Conservation (phyloP, 2,888 invertebrate species). For the Marronus borbonicus region DNA sequence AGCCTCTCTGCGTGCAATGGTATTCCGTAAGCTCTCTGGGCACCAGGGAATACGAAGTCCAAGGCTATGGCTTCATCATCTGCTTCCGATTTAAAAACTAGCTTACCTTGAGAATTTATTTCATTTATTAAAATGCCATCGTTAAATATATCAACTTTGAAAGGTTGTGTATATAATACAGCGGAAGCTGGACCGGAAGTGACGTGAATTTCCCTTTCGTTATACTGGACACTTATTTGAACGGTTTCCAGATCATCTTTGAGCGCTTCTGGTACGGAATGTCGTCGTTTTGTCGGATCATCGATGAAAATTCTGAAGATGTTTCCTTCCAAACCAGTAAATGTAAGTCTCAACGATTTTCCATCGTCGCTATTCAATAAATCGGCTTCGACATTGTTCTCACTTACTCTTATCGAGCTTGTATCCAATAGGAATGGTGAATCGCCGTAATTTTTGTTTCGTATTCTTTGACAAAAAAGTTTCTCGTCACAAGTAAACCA, state of each 20-base stretch:
- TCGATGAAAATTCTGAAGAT: conserved; percentile 47
- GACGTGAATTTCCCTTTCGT: conserved; percentile 72
- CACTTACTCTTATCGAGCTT: background rate
- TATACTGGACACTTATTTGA: conserved; percentile 51
- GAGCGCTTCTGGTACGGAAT: conserved; percentile 46
- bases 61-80: conserved; percentile 91
- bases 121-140: conserved; percentile 80
- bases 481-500: conserved; percentile 52
- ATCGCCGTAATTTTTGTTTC: conserved; percentile 30
- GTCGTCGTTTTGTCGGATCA: conserved; percentile 46
- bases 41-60: conserved; percentile 92
- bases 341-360: conserved; percentile 35
- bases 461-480: conserved; percentile 48
- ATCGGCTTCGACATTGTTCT: conserved; percentile 8
- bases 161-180: conserved; percentile 80
- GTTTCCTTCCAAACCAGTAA: conserved; percentile 25
- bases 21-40: conserved; percentile 91
- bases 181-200: conserved; percentile 73
- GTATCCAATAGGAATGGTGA: conserved; percentile 35
- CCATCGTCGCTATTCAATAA: conserved; percentile 35
- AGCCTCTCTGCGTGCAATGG: conserved; percentile 95
- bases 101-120: conserved; percentile 64
- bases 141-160: conserved; percentile 84
- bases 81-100: conserved; percentile 69
- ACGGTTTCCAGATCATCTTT: conserved; percentile 32